A percentile compares a stretch with the other conserved stretches of the same genome.
These are phyloP conservation scores for Drosophila tanythrix DNA, from an alignment of 2,888 invertebrate species.

Conservation along the genomic window DNA sequence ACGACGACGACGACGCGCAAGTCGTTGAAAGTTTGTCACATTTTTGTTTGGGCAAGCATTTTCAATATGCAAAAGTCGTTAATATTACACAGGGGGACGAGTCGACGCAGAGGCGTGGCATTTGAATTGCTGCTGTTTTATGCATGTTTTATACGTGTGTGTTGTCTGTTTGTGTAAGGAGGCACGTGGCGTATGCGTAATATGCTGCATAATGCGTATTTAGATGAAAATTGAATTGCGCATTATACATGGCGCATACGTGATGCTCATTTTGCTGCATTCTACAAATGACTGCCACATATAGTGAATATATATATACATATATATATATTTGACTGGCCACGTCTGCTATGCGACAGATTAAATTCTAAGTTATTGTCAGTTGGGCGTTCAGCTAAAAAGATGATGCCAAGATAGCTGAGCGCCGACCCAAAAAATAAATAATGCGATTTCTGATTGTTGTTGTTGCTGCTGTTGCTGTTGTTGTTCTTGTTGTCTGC, in stretches of 20 bases:
- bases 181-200: constrained; percentile 73
- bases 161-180: constrained; percentile 1
- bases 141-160: constrained; percentile 19
- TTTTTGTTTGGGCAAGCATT: constrained; percentile 69
- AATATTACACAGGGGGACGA: constrained; percentile 55
- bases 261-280: constrained; percentile 66
- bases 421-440: constrained; percentile 34
- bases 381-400: constrained; percentile 36
- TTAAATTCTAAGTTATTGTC: constrained; percentile 59
- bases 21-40: constrained; percentile 78
- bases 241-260: constrained; percentile 74
- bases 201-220: constrained; percentile 78
- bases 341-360: constrained; percentile 60
- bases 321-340: constrained; percentile 21
- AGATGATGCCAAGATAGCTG: constrained; percentile 31
- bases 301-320: background rate
- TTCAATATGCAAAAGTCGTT: constrained; percentile 78
- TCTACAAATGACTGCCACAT: constrained; percentile 49
- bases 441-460: constrained; percentile 47
- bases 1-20: constrained; percentile 59
- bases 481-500: constrained; percentile 12
- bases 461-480: constrained; percentile 4
- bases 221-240: constrained; percentile 79
- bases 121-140: constrained; percentile 61
- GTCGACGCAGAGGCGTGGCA: constrained; percentile 33